These are phyloP conservation scores for Fragum sueziense DNA, from an alignment of 2,888 invertebrate genomes.

Conservation along the genomic window DNA sequence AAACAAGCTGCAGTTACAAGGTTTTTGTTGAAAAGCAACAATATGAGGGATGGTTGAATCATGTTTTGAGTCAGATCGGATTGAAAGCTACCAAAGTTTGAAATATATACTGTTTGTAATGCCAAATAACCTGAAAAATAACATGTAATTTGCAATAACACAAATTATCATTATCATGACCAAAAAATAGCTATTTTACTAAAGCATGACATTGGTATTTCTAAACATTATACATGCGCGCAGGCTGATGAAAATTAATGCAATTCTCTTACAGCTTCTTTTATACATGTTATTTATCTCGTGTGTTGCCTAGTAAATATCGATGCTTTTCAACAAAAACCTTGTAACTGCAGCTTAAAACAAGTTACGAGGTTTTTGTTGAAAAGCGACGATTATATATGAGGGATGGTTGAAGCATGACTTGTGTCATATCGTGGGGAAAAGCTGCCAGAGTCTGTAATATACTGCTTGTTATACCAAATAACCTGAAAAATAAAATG, in stretches of 20 bases:
- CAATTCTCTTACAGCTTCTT: no score
- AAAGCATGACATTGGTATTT: no score
- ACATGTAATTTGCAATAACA: not conserved
- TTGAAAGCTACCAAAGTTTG: constrained; percentile 20
- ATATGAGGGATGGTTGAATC: constrained; percentile 55
- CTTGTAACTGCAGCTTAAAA: not conserved
- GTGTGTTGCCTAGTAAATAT: not conserved
- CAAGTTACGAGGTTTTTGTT: not conserved
- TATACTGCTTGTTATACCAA: no score
- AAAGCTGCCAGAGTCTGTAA: no score
- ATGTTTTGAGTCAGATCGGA: constrained; percentile 67
- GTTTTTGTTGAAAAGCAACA: not conserved
- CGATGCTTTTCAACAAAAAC: not conserved
- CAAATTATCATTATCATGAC: no score
- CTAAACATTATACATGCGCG: no score
- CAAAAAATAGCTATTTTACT: no score
- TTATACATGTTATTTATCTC: no score
- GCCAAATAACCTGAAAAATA: no score
- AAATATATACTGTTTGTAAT: no score
- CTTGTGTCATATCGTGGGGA: constrained; percentile 65
- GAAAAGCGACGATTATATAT: not conserved
- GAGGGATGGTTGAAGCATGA: constrained; percentile 65
- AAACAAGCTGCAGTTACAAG: not conserved
- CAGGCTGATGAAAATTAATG: no score
- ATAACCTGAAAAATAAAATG: no score